Base-by-base conservation (phyloP, 2,113 vertebrate genomes). In the Columbina picui region DNA sequence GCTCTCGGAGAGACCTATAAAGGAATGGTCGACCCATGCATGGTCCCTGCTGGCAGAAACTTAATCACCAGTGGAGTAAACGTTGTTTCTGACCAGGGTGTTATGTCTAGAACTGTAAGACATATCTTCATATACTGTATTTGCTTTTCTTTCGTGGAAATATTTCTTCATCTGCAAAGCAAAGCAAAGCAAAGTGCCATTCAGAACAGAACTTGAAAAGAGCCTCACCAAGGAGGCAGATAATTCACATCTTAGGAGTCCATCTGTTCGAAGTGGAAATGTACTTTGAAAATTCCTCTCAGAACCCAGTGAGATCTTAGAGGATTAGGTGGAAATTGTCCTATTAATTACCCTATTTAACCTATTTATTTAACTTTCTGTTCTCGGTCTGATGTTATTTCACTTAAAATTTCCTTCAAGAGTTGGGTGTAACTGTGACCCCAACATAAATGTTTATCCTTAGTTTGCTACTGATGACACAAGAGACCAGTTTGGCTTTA, bases 51-150 rank as follows among this genome's bases (percentile, higher is more conserved):
- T 89, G 27, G 67, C 38, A 64, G 38, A 43, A 36, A 29, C 21
- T 93, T 55, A 94, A 30, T n/a, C 41, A 22, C 0, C 5, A 8
- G 0, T 5, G 14, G 7, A 8, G 4, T 55, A 94, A 49, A 7
- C 0, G 29, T 78, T 78, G 36, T 0, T 14, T 41, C 55, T 87
- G 60, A 56, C 3, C 41, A 87, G 10, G 1, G 74, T 90, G 85
- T 10, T 92, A 9, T 11, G 14, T 47, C 87, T 94, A 49, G 76
- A 89, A 30, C n/a, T 9, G 49, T 7, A 95, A n/a, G 96, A 89
- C 96, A 97, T 97, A 34, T 97, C 97, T 82, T 97, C 97, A 50
- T 97, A 97, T 0, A 96, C 34, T 3, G 3, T 4, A 55, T 65
- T 90, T 67, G 1, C 4, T 5, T 43, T 14, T 6, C 12, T 60